Percentiles rank a stretch among this genome's conserved stretches.
phyloP scores from a whole-genome alignment of 2,113 vertebrate species.

The Tor tambroides region DNA sequence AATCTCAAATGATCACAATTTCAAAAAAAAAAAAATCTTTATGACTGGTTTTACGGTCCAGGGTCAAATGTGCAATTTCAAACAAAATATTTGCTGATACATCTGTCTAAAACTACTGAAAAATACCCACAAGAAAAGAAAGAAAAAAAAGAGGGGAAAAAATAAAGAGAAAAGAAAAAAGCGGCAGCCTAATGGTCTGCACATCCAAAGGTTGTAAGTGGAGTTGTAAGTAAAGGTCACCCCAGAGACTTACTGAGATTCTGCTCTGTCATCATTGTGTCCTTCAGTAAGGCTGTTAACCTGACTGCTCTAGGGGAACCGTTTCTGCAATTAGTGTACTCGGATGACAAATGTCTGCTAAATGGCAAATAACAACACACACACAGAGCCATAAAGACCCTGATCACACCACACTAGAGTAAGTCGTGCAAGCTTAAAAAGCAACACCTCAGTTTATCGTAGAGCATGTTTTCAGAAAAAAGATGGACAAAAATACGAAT shows the following conservation, averaged over 20 bases:
- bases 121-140: background rate
- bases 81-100: too few relatives aligned
- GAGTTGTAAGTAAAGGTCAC: constrained; percentile 8
- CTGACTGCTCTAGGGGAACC: constrained; percentile 9
- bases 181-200: background rate
- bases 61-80: too few relatives aligned
- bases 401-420: background rate
- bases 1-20: too few relatives aligned
- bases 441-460: background rate
- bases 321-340: constrained; percentile 21
- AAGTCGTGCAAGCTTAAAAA: background rate
- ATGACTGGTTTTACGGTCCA: too few relatives aligned
- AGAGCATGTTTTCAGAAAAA: constrained; percentile 14
- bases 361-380: constrained; percentile 5
- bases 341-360: constrained; percentile 27
- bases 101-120: too few relatives aligned
- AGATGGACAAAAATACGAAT: constrained; percentile 2
- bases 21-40: too few relatives aligned
- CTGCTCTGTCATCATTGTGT: constrained; percentile 26
- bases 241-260: background rate
- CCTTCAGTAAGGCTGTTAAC: background rate
- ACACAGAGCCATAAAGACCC: background rate
- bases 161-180: background rate
- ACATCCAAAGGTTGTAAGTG: background rate
- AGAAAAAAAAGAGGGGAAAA: background rate